phyloP scores from a whole-genome alignment of 2,888 invertebrate species.

The Halictus quadricinctus region DNA sequence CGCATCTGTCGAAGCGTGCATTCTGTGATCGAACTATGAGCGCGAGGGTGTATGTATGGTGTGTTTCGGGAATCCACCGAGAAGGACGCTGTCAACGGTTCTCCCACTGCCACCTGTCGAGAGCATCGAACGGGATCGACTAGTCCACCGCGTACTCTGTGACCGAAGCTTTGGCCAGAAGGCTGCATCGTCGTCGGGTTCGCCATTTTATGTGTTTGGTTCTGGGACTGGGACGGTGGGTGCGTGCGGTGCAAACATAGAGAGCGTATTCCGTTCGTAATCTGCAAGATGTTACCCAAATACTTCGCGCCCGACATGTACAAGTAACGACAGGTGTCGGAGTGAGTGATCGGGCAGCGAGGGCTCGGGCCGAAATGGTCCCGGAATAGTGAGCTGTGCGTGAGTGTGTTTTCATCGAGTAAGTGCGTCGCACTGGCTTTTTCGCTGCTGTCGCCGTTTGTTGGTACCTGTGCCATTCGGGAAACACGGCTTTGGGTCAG shows the following conservation, averaged over 20 bases:
- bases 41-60: neutral
- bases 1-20: neutral
- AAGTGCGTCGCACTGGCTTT: constrained; percentile 63
- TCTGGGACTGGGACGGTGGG: constrained; percentile 77
- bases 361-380: constrained; percentile 70
- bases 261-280: constrained; percentile 61
- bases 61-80: neutral
- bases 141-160: constrained; percentile 55
- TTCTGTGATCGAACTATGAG: neutral
- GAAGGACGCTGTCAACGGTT: neutral
- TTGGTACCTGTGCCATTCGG: constrained; percentile 66
- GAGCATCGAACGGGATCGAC: constrained; percentile 34
- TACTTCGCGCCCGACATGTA: constrained; percentile 77
- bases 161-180: constrained; percentile 66
- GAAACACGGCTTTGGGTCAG: constrained; percentile 69
- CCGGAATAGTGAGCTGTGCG: constrained; percentile 69
- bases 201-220: constrained; percentile 82
- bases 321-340: constrained; percentile 74
- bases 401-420: constrained; percentile 69
- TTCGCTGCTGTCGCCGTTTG: constrained; percentile 52
- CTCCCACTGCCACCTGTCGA: constrained; percentile 40
- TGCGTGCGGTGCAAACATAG: constrained; percentile 64
- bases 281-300: constrained; percentile 78
- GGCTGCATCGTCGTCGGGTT: constrained; percentile 73
- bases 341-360: constrained; percentile 68